Percentiles rank a stretch among this genome's conserved stretches.
These are phyloP conservation scores for Choristoneura rosaceana DNA, from an alignment of 2,888 invertebrate species.

Conservation along the genomic window DNA sequence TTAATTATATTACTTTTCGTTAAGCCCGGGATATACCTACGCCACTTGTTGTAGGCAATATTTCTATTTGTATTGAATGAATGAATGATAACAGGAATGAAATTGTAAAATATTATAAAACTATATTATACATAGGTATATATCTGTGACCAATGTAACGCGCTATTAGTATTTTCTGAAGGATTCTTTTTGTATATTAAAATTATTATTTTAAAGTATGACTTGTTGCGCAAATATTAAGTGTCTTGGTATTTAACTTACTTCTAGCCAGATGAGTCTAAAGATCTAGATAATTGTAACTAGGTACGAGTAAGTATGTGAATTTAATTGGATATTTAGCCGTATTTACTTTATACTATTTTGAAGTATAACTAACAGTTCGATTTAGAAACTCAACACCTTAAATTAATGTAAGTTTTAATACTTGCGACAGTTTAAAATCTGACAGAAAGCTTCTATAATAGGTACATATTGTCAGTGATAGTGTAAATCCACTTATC, in stretches of 20 bases:
- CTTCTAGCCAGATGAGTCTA: neutral
- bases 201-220: neutral
- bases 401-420: neutral
- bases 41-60: no score
- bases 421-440: neutral
- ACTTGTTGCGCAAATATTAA: neutral
- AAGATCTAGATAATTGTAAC: neutral
- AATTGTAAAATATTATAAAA: neutral
- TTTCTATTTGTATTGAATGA: neutral
- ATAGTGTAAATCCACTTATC: no score
- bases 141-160: conserved; percentile 3
- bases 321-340: neutral
- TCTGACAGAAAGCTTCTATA: no score
- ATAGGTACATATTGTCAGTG: no score
- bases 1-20: neutral
- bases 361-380: neutral
- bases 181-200: neutral
- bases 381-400: neutral
- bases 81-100: neutral
- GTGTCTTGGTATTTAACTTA: neutral
- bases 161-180: neutral
- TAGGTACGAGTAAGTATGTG: neutral
- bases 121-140: no score
- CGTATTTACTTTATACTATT: conserved; percentile 1
- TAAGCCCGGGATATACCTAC: neutral